Evolutionary conservation across 1,140 invertebrate species (phyloP), one percentile per base, ranked within the genome.

Genomic region (Trialeurodes vaporariorum): DNA sequence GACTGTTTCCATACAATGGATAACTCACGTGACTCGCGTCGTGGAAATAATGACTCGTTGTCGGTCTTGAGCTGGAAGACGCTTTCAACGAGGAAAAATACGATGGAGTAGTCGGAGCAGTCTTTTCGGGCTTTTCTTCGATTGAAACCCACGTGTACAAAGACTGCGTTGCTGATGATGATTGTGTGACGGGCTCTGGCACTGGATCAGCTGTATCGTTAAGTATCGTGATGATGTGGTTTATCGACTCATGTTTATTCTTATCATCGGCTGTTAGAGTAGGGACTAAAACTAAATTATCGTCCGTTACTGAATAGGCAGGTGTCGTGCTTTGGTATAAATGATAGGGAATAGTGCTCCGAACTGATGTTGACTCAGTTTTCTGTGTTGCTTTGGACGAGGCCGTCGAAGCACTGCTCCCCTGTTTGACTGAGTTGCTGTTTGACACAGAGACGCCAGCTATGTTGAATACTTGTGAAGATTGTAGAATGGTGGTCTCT

Each of bases 121-220:
- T 72, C 22, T 76, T 75, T 5, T 72, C 70, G 11, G 76, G 71
- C 5, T 76, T 77, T 11, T 65, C 78, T 27, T 81, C 77, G 25
- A 81, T 71, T 72, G 79, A 80, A 69, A 83, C 74, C 81, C 80
- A 80, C 68, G 82, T 76, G 67, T 83, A 75, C 72, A 79, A 58
- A 49, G 79, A 71, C n/a, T 80, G 76, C 12, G 79, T 76, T 13
- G 75, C 65, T 17, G 75, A 73, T 24, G 77, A 79, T 64, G 76
- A 69, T 68, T 76, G 72, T 26, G 67, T 49, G 34, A 65, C 58
- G n/a, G 70, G 68, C 27, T 72, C 70, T 1, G 70, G 66, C 0
- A 63, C 67, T 1, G 72, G 70, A n/a, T 64, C 70, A 5, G 62
- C 34, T n/a, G 70, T 74, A 58, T 78, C 73, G 64, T 79, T 78